Conservation (phyloP, 2,888 invertebrate species). For the Zootermopsis nevadensis region DNA sequence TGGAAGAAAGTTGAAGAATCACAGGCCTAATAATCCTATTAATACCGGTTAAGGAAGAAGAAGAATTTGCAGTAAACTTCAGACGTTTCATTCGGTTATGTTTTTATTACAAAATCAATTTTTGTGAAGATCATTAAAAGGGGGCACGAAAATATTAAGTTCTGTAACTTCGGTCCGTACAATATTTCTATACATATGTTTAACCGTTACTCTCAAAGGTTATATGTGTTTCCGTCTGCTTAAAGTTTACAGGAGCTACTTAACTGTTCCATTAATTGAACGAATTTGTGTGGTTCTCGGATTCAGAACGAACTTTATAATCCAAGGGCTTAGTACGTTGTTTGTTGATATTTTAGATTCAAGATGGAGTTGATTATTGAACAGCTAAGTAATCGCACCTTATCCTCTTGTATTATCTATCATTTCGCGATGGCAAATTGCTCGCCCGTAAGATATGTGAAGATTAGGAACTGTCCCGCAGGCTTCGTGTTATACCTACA, state of each 20-base stretch:
- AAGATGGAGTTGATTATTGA: constrained; percentile 31
- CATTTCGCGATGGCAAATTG: constrained; percentile 31
- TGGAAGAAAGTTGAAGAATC: too few species aligned
- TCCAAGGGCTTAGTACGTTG: constrained; percentile 12
- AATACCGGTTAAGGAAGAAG: too few species aligned
- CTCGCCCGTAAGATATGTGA: constrained; percentile 29
- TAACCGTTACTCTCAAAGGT: background rate
- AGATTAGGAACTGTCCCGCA: constrained; percentile 32
- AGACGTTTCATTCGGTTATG: too few species aligned
- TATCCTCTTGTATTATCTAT: constrained; percentile 36
- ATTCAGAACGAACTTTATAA: constrained; percentile 7
- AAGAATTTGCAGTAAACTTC: too few species aligned
- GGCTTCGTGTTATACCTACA: background rate
- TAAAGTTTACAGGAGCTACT: background rate
- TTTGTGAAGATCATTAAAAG: too few species aligned
- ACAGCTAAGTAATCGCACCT: constrained; percentile 27
- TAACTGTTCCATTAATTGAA: background rate
- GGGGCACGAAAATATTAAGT: too few species aligned
- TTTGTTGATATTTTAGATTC: constrained; percentile 34
- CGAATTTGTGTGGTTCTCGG: background rate
- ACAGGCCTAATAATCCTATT: too few species aligned
- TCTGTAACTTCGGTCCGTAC: too few species aligned
- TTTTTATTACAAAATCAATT: too few species aligned
- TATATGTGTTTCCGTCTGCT: background rate
- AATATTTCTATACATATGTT: too few species aligned